A percentile compares a stretch with the other conserved stretches of the same genome.
Conservation (phyloP, 2,113 vertebrate species). For the Myotis lucifugus region DNA sequence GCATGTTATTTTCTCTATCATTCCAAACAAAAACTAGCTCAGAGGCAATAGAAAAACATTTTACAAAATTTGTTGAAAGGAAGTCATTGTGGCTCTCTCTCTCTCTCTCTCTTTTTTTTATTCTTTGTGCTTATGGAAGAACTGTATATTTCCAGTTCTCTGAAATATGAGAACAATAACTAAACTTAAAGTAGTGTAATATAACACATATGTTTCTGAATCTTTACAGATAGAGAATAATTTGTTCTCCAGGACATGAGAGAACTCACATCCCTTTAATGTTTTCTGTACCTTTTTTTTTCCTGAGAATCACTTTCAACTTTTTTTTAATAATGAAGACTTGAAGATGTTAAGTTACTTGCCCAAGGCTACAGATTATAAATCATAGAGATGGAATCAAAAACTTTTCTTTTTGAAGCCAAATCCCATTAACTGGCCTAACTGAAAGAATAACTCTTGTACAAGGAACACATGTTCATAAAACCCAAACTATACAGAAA, state of each 20-base stretch:
- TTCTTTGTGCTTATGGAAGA: not conserved
- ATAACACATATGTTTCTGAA: slow-evolving; percentile 34
- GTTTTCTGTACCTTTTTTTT: not conserved
- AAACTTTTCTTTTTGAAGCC: not conserved
- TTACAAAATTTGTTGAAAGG: slow-evolving; percentile 22
- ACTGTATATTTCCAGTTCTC: not conserved
- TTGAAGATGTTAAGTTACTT: not conserved
- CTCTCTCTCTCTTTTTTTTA: too few species aligned
- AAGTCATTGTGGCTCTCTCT: not conserved
- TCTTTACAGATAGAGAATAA: not conserved
- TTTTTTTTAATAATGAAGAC: slow-evolving; percentile 41
- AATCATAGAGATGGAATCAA: slow-evolving; percentile 3
- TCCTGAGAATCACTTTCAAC: not conserved
- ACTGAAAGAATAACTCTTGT: not conserved
- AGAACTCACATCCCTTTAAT: not conserved
- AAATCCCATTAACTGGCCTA: not conserved
- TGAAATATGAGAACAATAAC: slow-evolving; percentile 8
- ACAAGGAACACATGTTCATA: not conserved
- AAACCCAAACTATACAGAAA: slow-evolving; percentile 29
- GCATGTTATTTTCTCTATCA: not conserved
- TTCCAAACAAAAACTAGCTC: not conserved
- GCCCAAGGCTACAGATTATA: not conserved
- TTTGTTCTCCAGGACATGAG: not conserved
- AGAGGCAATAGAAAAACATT: not conserved
- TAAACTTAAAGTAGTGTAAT: not conserved